These are phyloP conservation scores for Oxyura jamaicensis DNA, from an alignment of 2,113 vertebrate genomes.

Conservation along the genomic window DNA sequence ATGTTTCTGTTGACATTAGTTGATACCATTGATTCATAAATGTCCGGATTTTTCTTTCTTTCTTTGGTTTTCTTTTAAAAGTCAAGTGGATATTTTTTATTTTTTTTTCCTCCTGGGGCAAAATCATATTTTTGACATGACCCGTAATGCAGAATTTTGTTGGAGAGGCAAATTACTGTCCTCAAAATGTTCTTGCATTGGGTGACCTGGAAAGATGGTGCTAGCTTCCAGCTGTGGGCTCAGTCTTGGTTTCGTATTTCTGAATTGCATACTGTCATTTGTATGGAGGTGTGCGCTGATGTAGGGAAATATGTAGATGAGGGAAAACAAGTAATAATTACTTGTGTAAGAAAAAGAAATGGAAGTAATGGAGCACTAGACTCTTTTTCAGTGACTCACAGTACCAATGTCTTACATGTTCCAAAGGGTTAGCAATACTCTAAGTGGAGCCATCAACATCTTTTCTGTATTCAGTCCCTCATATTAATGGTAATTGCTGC, in stretches of 20 bases:
- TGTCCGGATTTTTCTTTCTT: not conserved
- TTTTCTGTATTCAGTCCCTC: conserved; percentile 3
- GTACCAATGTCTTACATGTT: not conserved
- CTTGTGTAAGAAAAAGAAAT: not conserved
- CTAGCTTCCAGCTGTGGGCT: not conserved
- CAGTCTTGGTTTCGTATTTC: not conserved
- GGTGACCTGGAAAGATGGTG: not conserved
- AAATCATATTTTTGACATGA: not conserved
- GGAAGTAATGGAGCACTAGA: not conserved
- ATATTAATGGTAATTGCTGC: conserved; percentile 13
- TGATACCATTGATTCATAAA: not conserved
- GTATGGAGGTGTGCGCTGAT: not conserved
- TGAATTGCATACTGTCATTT: not conserved
- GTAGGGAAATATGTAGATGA: not conserved
- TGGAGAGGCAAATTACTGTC: not conserved
- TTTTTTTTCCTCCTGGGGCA: not conserved
- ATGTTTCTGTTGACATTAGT: not conserved
- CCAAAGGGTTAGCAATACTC: not conserved
- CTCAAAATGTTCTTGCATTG: not conserved
- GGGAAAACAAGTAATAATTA: not conserved
- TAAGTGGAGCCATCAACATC: not conserved
- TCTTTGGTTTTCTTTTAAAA: not conserved
- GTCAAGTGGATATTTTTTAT: not conserved
- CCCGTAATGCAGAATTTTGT: not conserved
- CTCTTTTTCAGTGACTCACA: not conserved